phyloP scores from a whole-genome alignment of 2,888 invertebrate species.

The Rhingia rostrata region DNA sequence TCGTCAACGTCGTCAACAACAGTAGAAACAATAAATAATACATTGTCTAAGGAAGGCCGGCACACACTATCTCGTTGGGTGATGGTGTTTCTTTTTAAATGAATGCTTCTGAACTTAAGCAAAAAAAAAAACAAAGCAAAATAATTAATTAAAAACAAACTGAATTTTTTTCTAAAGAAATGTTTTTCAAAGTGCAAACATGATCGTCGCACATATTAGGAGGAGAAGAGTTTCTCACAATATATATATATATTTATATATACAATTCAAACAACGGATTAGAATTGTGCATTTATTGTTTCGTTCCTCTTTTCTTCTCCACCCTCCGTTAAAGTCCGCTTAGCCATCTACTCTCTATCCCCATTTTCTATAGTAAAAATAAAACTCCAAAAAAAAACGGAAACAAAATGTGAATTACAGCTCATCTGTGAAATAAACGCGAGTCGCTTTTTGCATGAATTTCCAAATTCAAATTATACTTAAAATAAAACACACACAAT shows the following conservation, averaged over 20 bases:
- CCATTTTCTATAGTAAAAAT: conserved; percentile 14
- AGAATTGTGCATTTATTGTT: conserved; percentile 57
- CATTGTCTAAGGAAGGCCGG: conserved; percentile 79
- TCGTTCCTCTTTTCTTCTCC: neutral
- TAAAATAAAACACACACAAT: neutral
- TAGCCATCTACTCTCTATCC: conserved; percentile 34
- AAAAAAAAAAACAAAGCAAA: conserved; percentile 27
- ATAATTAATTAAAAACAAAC: conserved; percentile 14
- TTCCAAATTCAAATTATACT: conserved; percentile 32
- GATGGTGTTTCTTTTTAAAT: conserved; percentile 54
- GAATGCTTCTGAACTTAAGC: conserved; percentile 51
- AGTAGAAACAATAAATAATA: conserved; percentile 83
- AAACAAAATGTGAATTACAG: conserved; percentile 32
- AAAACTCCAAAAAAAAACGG: conserved; percentile 16
- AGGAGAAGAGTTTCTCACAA: conserved; percentile 48
- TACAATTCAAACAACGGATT: conserved; percentile 38
- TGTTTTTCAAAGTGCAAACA: conserved; percentile 52
- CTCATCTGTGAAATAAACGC: conserved; percentile 44
- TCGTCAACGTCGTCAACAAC: conserved; percentile 80
- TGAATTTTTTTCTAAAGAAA: conserved; percentile 47
- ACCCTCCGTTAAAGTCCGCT: conserved; percentile 34
- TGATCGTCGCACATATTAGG: conserved; percentile 50
- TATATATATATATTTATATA: conserved; percentile 44
- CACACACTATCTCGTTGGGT: conserved; percentile 32
- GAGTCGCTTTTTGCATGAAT: conserved; percentile 44